Conservation (phyloP, 2,888 invertebrate species). For the Desoria tigrina region DNA sequence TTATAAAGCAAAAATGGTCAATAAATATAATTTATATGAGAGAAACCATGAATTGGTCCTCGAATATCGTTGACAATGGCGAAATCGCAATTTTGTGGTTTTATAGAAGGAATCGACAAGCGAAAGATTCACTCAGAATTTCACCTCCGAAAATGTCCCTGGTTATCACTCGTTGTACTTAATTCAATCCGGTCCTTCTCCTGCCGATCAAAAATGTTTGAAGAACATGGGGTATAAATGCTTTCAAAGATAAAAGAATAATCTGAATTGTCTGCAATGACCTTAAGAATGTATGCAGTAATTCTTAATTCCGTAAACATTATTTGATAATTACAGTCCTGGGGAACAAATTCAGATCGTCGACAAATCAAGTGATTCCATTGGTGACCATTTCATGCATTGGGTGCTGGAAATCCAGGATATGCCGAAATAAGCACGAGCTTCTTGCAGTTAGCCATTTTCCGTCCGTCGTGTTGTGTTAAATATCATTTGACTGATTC, state of each 20-base stretch:
- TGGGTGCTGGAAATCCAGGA: conserved; percentile 10
- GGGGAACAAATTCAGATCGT: conserved; percentile 10
- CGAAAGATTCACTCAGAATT: conserved; percentile 11
- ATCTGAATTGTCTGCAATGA: too few species aligned
- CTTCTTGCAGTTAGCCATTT: too few species aligned
- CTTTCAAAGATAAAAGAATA: neutral
- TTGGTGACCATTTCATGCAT: conserved; percentile 2
- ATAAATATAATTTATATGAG: too few species aligned
- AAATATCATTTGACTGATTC: too few species aligned
- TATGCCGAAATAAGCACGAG: too few species aligned
- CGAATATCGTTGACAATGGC: too few species aligned
- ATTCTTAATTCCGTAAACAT: too few species aligned
- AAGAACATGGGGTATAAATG: conserved; percentile 19
- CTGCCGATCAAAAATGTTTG: neutral
- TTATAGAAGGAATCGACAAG: conserved; percentile 4
- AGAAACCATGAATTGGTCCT: too few species aligned
- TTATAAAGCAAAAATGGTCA: too few species aligned
- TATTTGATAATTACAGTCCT: neutral
- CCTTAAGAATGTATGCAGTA: too few species aligned
- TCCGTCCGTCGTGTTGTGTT: too few species aligned
- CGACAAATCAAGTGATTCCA: neutral
- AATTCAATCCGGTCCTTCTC: neutral
- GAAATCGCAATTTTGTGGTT: neutral
- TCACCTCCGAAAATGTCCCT: neutral
- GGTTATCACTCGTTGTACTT: conserved; percentile 1